Percentiles rank a stretch among this genome's conserved stretches.
phyloP scores from a whole-genome alignment of 1,140 invertebrate genomes.

The Pantala flavescens region DNA sequence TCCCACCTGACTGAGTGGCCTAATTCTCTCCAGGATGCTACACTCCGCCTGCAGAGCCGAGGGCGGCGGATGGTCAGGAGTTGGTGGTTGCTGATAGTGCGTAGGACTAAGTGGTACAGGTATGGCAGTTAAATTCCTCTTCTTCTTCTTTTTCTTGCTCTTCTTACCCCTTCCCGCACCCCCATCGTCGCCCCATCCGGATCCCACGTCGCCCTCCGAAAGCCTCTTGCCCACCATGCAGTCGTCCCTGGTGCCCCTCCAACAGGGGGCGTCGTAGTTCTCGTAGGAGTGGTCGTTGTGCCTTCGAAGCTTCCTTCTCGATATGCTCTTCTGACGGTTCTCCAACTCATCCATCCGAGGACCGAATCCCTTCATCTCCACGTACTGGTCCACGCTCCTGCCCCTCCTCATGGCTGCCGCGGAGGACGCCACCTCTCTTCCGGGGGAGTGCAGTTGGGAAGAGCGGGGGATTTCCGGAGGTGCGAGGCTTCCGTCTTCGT shows the following conservation, averaged over 20 bases:
- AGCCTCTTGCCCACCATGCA: slow-evolving; percentile 38
- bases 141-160: slow-evolving; percentile 16
- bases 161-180: slow-evolving; percentile 42
- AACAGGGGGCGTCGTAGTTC: slow-evolving; percentile 37
- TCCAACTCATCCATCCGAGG: slow-evolving; percentile 33
- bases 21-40: slow-evolving; percentile 80
- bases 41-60: slow-evolving; percentile 80
- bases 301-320: slow-evolving; percentile 53
- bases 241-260: not conserved
- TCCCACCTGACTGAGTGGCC: slow-evolving; percentile 75
- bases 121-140: not conserved
- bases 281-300: slow-evolving; percentile 45
- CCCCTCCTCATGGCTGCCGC: slow-evolving; percentile 56
- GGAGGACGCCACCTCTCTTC: slow-evolving; percentile 37
- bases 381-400: slow-evolving; percentile 51
- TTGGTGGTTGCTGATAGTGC: slow-evolving; percentile 83
- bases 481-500: slow-evolving; percentile 40
- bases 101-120: slow-evolving; percentile 59
- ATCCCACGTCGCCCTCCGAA: slow-evolving; percentile 45
- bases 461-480: slow-evolving; percentile 29
- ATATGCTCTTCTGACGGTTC: slow-evolving; percentile 26
- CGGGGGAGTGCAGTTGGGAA: slow-evolving; percentile 33
- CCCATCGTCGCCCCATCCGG: slow-evolving; percentile 54
- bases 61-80: slow-evolving; percentile 87
- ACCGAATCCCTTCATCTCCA: slow-evolving; percentile 45